Conservation (phyloP, 2,888 invertebrate genomes). For the Ophonus ardosiacus region DNA sequence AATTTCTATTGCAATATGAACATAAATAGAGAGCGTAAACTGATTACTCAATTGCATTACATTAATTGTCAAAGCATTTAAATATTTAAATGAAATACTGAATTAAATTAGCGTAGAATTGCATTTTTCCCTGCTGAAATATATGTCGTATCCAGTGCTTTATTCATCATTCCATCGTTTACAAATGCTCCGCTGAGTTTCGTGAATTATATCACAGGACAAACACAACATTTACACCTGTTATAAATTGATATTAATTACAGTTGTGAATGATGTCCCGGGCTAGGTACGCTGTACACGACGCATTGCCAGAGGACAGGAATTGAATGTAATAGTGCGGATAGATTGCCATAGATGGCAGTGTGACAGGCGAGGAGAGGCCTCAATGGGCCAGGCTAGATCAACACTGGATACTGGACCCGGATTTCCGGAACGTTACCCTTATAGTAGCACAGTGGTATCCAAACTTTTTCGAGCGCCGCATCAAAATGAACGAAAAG, state of each 20-base stretch:
- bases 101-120: background rate
- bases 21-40: background rate
- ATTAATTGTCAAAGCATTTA: background rate
- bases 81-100: conserved; percentile 5
- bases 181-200: conserved; percentile 29
- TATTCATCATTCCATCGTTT: conserved; percentile 19
- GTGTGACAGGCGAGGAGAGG: conserved; percentile 38
- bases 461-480: background rate
- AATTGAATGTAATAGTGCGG: conserved; percentile 27
- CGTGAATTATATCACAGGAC: conserved; percentile 21
- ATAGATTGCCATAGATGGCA: conserved; percentile 55
- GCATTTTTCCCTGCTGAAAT: background rate
- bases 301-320: background rate
- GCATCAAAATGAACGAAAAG: too few relatives aligned
- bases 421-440: conserved; percentile 55
- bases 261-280: conserved; percentile 50
- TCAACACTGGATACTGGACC: background rate
- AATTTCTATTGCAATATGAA: background rate
- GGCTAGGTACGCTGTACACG: background rate
- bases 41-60: background rate
- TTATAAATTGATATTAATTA: conserved; percentile 59
- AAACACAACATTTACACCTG: conserved; percentile 55
- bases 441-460: background rate
- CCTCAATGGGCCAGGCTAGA: conserved; percentile 20
- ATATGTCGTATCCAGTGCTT: background rate